Base-by-base conservation (phyloP, 2,797 vertebrate genomes). In the Menidia menidia region DNA sequence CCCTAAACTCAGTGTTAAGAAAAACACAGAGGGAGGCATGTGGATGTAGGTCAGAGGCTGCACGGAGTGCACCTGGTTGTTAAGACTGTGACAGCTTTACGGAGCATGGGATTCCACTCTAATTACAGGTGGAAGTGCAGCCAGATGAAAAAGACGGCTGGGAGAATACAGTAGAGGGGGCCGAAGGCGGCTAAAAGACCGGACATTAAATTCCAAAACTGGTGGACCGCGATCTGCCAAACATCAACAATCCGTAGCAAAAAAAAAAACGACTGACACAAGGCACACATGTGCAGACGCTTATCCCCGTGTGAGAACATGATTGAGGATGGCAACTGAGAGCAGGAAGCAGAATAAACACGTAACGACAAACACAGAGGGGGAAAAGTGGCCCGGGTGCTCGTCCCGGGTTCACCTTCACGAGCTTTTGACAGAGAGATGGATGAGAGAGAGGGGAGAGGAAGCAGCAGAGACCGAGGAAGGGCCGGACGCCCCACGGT, bases 61-160 rank as follows among this genome's bases (percentile, higher is more conserved):
- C 55, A 66, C 60, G 50, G 68, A 76, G 60, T 84, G 82, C 87
- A 92, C 89, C 93, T 90, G 89, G 92, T 89, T 88, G 79, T 92
- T 88, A 86, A 78, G 80, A 79, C 73, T 84, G 55, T 83, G 85
- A 88, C 91, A 89, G 89, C 83, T 93, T 92, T 91, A 93, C 79
- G 71, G 82, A 64, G 68, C 65, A 63, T 31, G 50, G 64, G 88
- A 94, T 93, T 94, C 92, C 93, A 87, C 75, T 60, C 44, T 94
- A 93, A 93, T 94, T 94, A 93, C 90, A 94, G 91, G 89, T 90
- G 82, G 80, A 77, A 80, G 58, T 25, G 3, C 66, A 64, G 56
- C 47, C 73, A 78, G 64, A 77, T 80, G 68, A 68, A 60, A 71
- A 58, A 50, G 71, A 83, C 18, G 41, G 79, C 52, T 72, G 79